Evolutionary conservation across 2,888 invertebrate genomes (phyloP).

Genomic region (Caenorhabditis sp.): DNA sequence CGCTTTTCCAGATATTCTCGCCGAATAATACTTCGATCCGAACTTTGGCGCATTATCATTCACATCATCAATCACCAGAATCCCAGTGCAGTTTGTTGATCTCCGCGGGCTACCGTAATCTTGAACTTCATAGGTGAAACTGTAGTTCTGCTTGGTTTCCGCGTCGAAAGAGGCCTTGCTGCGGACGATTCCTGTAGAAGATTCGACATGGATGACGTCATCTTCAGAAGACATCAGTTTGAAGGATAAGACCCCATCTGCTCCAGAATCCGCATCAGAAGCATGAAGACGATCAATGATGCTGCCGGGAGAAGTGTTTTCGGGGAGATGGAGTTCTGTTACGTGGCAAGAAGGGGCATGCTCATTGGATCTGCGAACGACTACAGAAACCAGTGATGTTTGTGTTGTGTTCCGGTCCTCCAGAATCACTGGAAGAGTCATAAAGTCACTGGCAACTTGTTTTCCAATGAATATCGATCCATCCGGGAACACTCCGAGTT

Average conservation of each 20-base stretch:
- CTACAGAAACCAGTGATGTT: constrained; percentile 21
- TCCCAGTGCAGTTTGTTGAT: constrained; percentile 11
- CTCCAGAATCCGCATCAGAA: constrained; percentile 24
- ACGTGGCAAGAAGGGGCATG: constrained; percentile 22
- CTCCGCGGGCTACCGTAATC: constrained; percentile 29
- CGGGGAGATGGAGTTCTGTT: constrained; percentile 6
- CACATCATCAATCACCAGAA: constrained; percentile 48
- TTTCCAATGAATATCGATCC: constrained; percentile 49
- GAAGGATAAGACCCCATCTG: constrained; percentile 24
- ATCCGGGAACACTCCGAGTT: constrained; percentile 51
- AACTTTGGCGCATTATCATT: constrained; percentile 64
- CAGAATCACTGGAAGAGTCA: constrained; percentile 37
- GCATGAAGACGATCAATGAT: constrained; percentile 33
- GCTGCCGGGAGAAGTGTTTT: constrained; percentile 8
- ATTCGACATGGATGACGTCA: constrained; percentile 27
- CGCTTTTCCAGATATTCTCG: constrained; percentile 15
- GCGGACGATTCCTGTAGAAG: constrained; percentile 17
- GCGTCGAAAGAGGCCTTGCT: constrained; percentile 27
- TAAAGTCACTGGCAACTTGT: constrained; percentile 15
- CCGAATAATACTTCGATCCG: constrained; percentile 13
- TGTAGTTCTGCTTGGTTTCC: constrained; percentile 24
- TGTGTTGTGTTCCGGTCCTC: constrained; percentile 41
- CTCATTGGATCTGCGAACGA: constrained; percentile 20
- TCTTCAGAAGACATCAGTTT: background rate
- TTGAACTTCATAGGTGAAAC: constrained; percentile 15